Conservation (phyloP, 2,888 invertebrate genomes). For the Notodonta ziczac region DNA sequence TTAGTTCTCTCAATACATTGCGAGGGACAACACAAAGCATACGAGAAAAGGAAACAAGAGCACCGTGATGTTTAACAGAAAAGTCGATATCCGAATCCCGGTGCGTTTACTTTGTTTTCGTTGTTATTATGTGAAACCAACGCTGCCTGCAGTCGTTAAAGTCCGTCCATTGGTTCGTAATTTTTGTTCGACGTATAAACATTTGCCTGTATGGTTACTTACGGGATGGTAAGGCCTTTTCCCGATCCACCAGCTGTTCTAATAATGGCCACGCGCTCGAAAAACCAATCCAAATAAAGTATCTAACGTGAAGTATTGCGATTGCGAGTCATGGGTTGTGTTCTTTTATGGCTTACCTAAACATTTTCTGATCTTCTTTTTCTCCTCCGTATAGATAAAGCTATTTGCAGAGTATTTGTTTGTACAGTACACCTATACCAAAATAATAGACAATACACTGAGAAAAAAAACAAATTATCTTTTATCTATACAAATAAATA, state of each 20-base stretch:
- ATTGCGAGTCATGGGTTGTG: neutral
- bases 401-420: too few species aligned
- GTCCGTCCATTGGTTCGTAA: slow-evolving; percentile 24
- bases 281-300: slow-evolving; percentile 1
- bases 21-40: neutral
- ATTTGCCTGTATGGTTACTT: slow-evolving; percentile 6
- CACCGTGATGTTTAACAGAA: slow-evolving; percentile 21
- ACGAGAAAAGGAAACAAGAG: slow-evolving; percentile 26
- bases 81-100: slow-evolving; percentile 28
- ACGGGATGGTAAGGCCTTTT: neutral
- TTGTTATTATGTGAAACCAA: slow-evolving; percentile 43
- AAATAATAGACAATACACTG: too few species aligned
- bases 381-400: too few species aligned
- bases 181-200: slow-evolving; percentile 22
- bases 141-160: slow-evolving; percentile 40
- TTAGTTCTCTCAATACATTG: neutral
- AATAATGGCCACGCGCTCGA: neutral
- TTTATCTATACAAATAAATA: too few species aligned
- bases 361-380: too few species aligned
- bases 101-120: slow-evolving; percentile 40
- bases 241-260: neutral
- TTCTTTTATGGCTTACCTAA: neutral
- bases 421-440: too few species aligned
- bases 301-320: neutral
- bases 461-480: too few species aligned